Base-by-base conservation (phyloP, 2,888 invertebrate species). In the Agriopis aurantiaria region DNA sequence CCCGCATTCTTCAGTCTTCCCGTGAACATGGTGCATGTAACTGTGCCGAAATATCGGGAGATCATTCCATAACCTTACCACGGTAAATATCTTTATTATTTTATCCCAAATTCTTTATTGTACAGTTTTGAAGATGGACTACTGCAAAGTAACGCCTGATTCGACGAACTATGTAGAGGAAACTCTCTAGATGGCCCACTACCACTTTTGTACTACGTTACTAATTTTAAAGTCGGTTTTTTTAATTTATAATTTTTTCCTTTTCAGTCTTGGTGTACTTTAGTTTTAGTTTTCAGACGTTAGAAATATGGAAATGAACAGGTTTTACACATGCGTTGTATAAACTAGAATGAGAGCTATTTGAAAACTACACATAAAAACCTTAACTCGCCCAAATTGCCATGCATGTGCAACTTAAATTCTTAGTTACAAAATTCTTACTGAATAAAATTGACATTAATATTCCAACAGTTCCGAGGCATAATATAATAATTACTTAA, bases 381-480 rank as follows among this genome's bases (percentile, higher is more conserved):
- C 40, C 86, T 84, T 73, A 77, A 80, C 82, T 80, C 76, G 81
- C 80, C 72, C 64, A 77, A 81, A 79, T 81, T 80, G 78, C 67
- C 81, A 80, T 79, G 77, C 74, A 33, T 77, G 72, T 76, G 67
- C 65, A 66, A 72, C 69, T 75, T 66, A 46, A 23, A 70, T 68
- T 62, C 64, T 57, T 69, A 72, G 71, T 72, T 65, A 62, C 62
- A 45, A 62, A 64, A 74, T 72, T 77, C 72, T 82, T 81, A 67
- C 60, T 72, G 85, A 82, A 86, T 88, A 85, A 88, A 87, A 87
- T 83, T 82, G 84, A 81, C 83, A 84, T 85, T 87, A 85, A 89
- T 88, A 85, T 83, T 79, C 75, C 75, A 78, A 80, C 73, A 73
- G 76, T 80, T 81, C 82, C 81, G 81, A 77, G 76, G 77, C 77